Base-by-base conservation (phyloP, 2,113 vertebrate species). In the Dipodomys merriami region DNA sequence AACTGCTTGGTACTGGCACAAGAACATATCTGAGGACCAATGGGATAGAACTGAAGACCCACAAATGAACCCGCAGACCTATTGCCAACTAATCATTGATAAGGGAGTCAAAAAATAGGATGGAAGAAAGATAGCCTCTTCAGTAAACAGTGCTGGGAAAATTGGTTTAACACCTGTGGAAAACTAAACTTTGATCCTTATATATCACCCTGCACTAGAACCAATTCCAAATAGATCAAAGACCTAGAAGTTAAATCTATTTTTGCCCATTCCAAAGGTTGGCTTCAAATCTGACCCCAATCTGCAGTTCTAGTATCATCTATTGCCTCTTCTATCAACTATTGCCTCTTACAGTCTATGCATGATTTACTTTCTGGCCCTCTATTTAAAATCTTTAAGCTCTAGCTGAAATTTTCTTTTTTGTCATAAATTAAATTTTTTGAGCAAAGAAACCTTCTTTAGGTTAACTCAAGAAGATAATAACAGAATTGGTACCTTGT, bases 361-460 rank as follows among this genome's bases (percentile, higher is more conserved):
- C 33, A 81, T 67, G 30, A 62, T 11, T 86, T 74, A 79, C 33
- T 89, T 62, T 9, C 39, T 89, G 8, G 29, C 13, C 22, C 29
- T 91, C 3, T 90, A 67, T 46, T 64, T 83, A 88, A 83, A 88
- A 67, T 80, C 6, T 9, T 27, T 65, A 73, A 78, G 27, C 68
- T 91, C 65, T 79, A 76, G 60, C 4, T 83, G 22, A 69, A 79
- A 64, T 86, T 69, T 77, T 27, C 53, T 89, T 89, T 25, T 80
- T 6, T 5, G 20, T 62, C 22, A 67, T 72, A 77, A 92, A 85
- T 39, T 87, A 73, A 94, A 44, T 7, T 84, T 86, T 71, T 18
- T 65, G 30, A 22, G 86, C 30, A 95, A 67, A 81, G 53, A 91
- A 93, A 25, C 18, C 15, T 91, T 90, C 6, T 64, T 60, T 68